Evolutionary conservation across 2,888 invertebrate species (phyloP).

Genomic region (Agrotis clavis): DNA sequence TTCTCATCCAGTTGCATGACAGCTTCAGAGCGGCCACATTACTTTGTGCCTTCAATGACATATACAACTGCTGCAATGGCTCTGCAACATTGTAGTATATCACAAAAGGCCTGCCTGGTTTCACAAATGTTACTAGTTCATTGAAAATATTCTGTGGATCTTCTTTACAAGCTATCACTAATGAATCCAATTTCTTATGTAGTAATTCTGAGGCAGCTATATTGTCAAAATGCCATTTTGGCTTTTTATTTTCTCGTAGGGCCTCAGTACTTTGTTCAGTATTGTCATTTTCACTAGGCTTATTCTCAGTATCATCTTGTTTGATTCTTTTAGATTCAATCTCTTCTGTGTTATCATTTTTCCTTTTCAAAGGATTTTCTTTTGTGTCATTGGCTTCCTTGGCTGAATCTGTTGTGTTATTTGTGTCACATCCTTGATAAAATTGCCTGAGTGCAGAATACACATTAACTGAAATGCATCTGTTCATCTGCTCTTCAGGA

Average conservation of each 20-base stretch:
- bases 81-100: constrained; percentile 96
- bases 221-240: constrained; percentile 94
- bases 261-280: constrained; percentile 33
- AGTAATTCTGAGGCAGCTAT: constrained; percentile 92
- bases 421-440: constrained; percentile 91
- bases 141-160: constrained; percentile 96
- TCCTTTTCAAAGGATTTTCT: constrained; percentile 77
- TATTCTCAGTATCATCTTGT: constrained; percentile 49
- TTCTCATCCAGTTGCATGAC: constrained; percentile 96
- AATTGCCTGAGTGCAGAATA: constrained; percentile 94
- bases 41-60: constrained; percentile 93
- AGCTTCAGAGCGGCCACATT: constrained; percentile 95
- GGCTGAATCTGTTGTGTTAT: constrained; percentile 61
- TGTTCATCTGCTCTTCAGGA: constrained; percentile 92
- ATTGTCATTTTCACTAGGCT: constrained; percentile 25
- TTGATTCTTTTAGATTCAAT: constrained; percentile 78
- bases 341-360: constrained; percentile 70
- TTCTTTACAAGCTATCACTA: constrained; percentile 95
- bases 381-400: constrained; percentile 57
- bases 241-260: constrained; percentile 84
- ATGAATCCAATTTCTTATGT: constrained; percentile 93
- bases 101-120: constrained; percentile 96
- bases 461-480: constrained; percentile 94
- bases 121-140: constrained; percentile 94
- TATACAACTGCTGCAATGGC: constrained; percentile 96